Evolutionary conservation across 2,113 vertebrate genomes (phyloP), one percentile per base, ranked within the genome.

Genomic region (Apodemus sylvaticus): DNA sequence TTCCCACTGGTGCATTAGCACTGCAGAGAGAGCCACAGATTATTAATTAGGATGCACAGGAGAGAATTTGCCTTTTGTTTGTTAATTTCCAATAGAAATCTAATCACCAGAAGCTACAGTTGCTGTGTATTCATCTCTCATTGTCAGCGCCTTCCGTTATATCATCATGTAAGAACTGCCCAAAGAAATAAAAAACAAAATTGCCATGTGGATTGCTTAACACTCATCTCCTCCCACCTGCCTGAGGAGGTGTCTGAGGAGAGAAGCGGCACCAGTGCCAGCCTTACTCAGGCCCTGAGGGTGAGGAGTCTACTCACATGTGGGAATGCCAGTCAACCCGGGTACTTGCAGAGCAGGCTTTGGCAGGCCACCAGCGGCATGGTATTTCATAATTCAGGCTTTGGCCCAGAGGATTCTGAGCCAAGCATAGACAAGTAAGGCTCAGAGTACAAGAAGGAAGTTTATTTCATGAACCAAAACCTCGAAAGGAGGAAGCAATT

Each of bases 281-380:
- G 45, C 16, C 13, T 89, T 45, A 82, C 48, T 85, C 64, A 96
- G 89, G 93, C 86, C 96, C 78, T 71, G 14, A 1, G 93, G 94
- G 81, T 19, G 7, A 89, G 92, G 89, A 53, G 62, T 39, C 58
- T 86, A 39, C 89, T 91, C 39, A 11, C 42, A 5, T 0, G 12
- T 12, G 58, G 77, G 29, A 34, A 73, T 70, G 86, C 86, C 82
- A 76, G 95, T 82, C 78, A 92, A 20, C 73, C 51, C 36, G 94
- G 70, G 76, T 55, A 58, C 73, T 90, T 31, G 24, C 0, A 0
- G 60, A 83, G 14, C 86, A 83, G 92, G 48, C 48, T 77, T 93
- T 95, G 96, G 95, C 97, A 97, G 73, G 81, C 39, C 93, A 85
- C 96, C 95, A 96, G 94, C 19, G 71, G 94, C 24, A 93, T 36